phyloP scores from a whole-genome alignment of 1,140 invertebrate species.

The Himalopsyche phryganea region DNA sequence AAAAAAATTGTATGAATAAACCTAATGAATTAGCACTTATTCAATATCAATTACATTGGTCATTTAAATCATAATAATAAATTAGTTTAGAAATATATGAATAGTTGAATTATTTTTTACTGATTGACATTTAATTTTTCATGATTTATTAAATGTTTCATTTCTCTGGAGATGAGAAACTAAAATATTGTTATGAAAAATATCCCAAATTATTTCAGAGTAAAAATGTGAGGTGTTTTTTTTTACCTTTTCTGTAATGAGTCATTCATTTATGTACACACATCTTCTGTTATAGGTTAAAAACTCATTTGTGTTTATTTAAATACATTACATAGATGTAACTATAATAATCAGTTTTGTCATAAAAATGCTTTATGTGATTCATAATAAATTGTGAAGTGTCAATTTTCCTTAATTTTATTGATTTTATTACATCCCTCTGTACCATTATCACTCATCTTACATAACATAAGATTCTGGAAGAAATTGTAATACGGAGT shows the following conservation, averaged over 20 bases:
- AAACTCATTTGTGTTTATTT: slow-evolving; percentile 12
- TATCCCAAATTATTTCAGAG: not conserved
- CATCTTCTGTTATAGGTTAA: not conserved
- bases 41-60: no score
- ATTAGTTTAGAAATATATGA: not conserved
- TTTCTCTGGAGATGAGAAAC: not conserved
- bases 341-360: slow-evolving; percentile 33
- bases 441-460: no score
- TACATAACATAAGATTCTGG: no score
- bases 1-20: no score
- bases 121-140: slow-evolving; percentile 1
- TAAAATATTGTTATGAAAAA: not conserved
- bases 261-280: not conserved
- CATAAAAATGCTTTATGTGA: slow-evolving; percentile 35
- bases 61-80: no score
- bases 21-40: no score
- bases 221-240: no score
- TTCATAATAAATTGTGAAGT: slow-evolving; percentile 35
- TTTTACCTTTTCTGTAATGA: not conserved
- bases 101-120: slow-evolving; percentile 1
- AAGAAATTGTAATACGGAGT: no score
- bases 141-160: not conserved
- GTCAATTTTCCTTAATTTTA: slow-evolving; percentile 29
- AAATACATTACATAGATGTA: slow-evolving; percentile 26
- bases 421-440: slow-evolving; percentile 1